These are phyloP conservation scores for Phalacrocorax pelagicus DNA, from an alignment of 2,113 vertebrate species.

Conservation along the genomic window DNA sequence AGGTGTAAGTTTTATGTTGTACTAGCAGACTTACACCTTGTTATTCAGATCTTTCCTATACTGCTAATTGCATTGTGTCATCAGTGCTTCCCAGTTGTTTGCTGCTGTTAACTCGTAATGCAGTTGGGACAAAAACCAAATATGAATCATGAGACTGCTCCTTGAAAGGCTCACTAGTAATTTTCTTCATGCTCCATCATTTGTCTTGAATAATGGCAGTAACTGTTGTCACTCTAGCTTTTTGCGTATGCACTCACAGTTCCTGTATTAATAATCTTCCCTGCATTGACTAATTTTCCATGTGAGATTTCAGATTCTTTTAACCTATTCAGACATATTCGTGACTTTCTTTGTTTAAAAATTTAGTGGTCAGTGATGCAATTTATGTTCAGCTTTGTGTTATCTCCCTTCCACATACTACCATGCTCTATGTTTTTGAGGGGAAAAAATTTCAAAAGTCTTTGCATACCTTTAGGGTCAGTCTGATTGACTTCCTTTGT, in stretches of 20 bases:
- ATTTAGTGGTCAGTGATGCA: background rate
- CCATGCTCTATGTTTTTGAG: background rate
- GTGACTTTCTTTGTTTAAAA: background rate
- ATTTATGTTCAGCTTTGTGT: background rate
- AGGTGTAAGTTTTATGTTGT: background rate
- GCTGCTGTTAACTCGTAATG: background rate
- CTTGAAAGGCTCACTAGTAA: background rate
- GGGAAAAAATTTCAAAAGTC: fast-evolving
- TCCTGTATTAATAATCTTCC: background rate
- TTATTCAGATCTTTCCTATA: background rate
- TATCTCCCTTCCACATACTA: background rate
- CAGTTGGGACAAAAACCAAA: background rate
- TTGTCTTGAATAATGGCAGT: background rate
- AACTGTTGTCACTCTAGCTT: background rate
- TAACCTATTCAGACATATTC: background rate
- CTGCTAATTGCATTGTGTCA: background rate
- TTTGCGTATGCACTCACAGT: background rate
- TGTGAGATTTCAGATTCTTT: background rate
- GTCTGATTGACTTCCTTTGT: background rate
- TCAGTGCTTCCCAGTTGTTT: background rate
- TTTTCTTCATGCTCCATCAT: background rate
- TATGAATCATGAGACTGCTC: background rate
- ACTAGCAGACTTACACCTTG: background rate
- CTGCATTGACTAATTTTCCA: background rate
- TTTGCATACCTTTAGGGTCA: background rate